Base-by-base conservation (phyloP, 2,113 vertebrate species). In the Trematomus loennbergii region DNA sequence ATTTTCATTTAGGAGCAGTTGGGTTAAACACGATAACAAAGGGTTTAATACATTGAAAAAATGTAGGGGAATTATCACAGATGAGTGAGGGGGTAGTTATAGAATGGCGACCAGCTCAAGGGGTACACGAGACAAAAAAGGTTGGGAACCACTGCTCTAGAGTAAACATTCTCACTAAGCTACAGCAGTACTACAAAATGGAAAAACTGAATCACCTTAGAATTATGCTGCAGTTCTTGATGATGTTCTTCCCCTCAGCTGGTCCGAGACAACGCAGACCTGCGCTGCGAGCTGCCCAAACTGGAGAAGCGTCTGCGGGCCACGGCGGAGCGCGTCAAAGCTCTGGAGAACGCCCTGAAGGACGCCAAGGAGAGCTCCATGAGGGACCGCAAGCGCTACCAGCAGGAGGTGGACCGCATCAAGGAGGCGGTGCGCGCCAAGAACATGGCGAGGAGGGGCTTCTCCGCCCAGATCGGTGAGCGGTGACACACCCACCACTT, bases 351-450 rank as follows among this genome's bases (percentile, higher is more conserved):
- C 0, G 96, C 96, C 4, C 93, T 99, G 91, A 97, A 96, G 94
- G 96, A 98, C 78, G 96, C 97, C 92, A 98, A 98, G 95, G 97
- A 97, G 83, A 97, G 96, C 0, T 95, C 96, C 89, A 96, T 97
- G 95, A 90, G 96, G 18, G 97, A 99, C 93, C 96, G 97, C 84
- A 97, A 96, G 64, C 95, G 97, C 63, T 98, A 99, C 94, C 97
- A 98, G 95, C 96, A 97, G 92, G 97, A 98, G 87, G 97, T 99
- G 36, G 97, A 98, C 84, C 97, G 97, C 88, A 98, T 99, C 87
- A 98, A 98, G 82, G 97, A 99, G 90, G 96, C 96, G 0, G 97
- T 99, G 58, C 92, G 97, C n/a, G 96, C 97, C 90, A 97, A 97
- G 90, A 97, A 97, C 93, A 96, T 97, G 95, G 96, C 96, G 68